Base-by-base conservation (phyloP, 2,113 vertebrate species). In the Istiophorus platypterus region DNA sequence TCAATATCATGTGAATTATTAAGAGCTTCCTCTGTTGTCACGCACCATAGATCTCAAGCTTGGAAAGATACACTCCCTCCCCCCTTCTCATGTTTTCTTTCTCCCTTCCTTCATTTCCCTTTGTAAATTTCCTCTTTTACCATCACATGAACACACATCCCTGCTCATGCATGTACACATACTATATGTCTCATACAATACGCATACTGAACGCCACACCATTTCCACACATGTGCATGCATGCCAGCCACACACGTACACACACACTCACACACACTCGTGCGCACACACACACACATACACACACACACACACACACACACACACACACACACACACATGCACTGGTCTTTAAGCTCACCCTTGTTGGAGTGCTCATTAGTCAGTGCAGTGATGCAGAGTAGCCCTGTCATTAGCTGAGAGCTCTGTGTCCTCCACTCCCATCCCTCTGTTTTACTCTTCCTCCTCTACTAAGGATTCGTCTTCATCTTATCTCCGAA, bases 361-460 rank as follows among this genome's bases (percentile, higher is more conserved):
- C 96, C 96, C 96, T 96, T 95, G 94, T 95, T 96, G 96, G 96
- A 96, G 96, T 96, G 96, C 97, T 97, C 97, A 98, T 98, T 98
- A 98, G 97, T 97, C 97, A 96, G 96, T 95, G 96, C 97, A 97
- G 95, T 97, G 97, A 98, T 98, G 97, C 97, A 97, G 97, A 97
- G 97, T 96, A 96, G 96, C 96, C 96, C 96, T 91, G 97, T 98
- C 97, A 98, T 98, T 98, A 97, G 96, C 96, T 96, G 94, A 97
- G 96, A 96, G 96, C 96, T 97, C 87, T 82, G 87, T 88, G 85
- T 90, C 91, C 89, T 93, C 90, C 88, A 80, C 75, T 88, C 85
- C 89, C 85, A 86, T 92, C 81, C 65, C 75, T 87, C 66, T 59
- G 74, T 86, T 88, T 90, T 86, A 66, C 70, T 73, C 64, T 78